Evolutionary conservation across 30 jellyfish, hydroid and myxozoan genomes (phyloP).

Genomic region (Clytia hemisphaerica): DNA sequence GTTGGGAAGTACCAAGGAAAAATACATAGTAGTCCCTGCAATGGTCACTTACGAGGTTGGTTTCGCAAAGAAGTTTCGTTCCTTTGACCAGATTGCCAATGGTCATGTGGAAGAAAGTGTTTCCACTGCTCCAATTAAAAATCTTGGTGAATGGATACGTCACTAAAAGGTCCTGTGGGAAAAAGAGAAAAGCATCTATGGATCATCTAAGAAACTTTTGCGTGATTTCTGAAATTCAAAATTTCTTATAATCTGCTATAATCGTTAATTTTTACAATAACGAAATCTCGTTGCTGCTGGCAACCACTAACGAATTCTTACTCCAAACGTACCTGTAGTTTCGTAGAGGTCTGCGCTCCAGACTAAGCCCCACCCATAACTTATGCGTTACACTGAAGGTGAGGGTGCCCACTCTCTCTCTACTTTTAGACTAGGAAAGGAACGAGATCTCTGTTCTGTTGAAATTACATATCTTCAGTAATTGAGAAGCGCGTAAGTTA

Average conservation of each 20-base stretch:
- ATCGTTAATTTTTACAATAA: no score
- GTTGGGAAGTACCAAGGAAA: no score
- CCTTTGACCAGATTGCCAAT: conserved; percentile 96
- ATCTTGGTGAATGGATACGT: conserved; percentile 90
- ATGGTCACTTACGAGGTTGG: conserved; percentile 80
- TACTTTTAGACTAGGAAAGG: no score
- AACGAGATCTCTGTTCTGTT: no score
- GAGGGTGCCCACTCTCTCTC: no score
- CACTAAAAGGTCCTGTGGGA: conserved; percentile 50
- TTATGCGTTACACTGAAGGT: neutral
- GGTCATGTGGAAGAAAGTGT: conserved; percentile 91
- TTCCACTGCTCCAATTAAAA: conserved; percentile 97
- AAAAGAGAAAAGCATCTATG: neutral
- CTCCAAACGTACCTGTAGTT: no score
- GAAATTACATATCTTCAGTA: no score
- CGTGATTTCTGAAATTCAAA: neutral
- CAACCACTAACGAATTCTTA: neutral
- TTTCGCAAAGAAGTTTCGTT: conserved; percentile 89
- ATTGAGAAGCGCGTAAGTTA: no score
- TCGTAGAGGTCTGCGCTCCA: neutral
- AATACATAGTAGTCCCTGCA: no score
- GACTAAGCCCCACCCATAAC: neutral
- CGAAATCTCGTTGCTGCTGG: neutral
- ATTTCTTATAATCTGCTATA: no score
- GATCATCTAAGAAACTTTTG: neutral